These are phyloP conservation scores for Sebastes iracundus DNA, from an alignment of 2,797 vertebrate species.

Conservation along the genomic window DNA sequence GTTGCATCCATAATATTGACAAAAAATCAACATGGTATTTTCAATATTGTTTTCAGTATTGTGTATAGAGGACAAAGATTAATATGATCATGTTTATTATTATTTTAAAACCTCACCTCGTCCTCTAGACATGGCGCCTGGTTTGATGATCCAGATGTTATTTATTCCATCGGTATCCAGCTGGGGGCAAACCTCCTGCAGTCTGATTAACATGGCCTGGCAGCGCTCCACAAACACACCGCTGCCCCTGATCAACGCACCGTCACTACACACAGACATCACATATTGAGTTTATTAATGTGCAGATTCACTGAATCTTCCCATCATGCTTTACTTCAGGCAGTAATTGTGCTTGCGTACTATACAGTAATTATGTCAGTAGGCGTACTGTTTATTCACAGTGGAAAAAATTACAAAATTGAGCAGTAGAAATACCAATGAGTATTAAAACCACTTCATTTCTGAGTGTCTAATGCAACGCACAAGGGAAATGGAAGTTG, in stretches of 20 bases:
- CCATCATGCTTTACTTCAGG: not conserved
- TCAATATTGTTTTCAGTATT: not conserved
- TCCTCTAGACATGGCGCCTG: slow-evolving; percentile 91
- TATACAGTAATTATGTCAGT: not conserved
- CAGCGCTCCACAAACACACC: slow-evolving; percentile 78
- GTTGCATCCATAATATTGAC: not conserved
- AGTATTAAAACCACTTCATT: not conserved
- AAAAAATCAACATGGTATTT: not conserved
- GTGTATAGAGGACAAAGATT: not conserved
- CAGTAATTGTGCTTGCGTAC: not conserved
- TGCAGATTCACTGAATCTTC: not conserved
- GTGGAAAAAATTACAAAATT: not conserved
- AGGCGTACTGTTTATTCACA: not conserved
- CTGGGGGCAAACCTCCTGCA: slow-evolving; percentile 85
- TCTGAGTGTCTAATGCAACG: not conserved
- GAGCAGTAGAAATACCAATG: not conserved
- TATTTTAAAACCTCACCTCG: slow-evolving; percentile 81
- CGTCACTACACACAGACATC: slow-evolving; percentile 75
- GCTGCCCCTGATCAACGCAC: slow-evolving; percentile 71
- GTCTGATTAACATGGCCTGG: slow-evolving; percentile 74
- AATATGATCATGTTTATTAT: not conserved
- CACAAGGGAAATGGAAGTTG: not conserved
- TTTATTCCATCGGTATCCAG: slow-evolving; percentile 87
- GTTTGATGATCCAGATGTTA: slow-evolving; percentile 96
- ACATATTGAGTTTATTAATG: not conserved